Evolutionary conservation across 2,797 vertebrate species (phyloP), one percentile per base, ranked within the genome.

Genomic region (Staurois parvus): DNA sequence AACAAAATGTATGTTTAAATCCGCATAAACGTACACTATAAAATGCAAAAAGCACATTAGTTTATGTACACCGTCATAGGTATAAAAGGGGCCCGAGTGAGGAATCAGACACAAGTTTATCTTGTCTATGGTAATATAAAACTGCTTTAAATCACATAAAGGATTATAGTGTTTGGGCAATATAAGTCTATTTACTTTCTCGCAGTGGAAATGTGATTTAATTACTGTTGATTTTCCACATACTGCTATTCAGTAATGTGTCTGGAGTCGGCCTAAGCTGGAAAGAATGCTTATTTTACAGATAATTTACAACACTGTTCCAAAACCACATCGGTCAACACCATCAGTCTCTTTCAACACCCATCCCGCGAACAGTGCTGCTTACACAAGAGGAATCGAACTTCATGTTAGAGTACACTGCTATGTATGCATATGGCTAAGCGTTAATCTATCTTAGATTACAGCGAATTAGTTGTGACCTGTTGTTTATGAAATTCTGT

Each of bases 331-430:
- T n/a, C 8, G 56, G 42, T 34, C 13, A n/a, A 56, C 40, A 85
- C 34, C 52, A 45, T 28, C 32, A 52, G 21, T 29, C 29, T 68
- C 72, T 69, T 69, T 84, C 59, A 80, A 21, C 77, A 73, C 77
- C 48, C 78, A 4, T 74, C 29, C 26, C 72, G 28, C 59, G 40
- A 84, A 79, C 59, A 48, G 30, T 12, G 34, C 24, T 56, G 48
- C 52, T 64, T 12, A 42, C 67, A 67, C 28, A 32, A 48, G 48
- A 67, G 74, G 29, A 56, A 32, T 67, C 15, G 52, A 15, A 30
- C 66, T 34, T 56, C 52, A 72, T 67, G 48, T 37, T 70, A 4
- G 21, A 37, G 21, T 72, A n/a, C 67, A 26, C 32, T n/a, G 17
- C 7, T 70, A 26, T 45, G 8, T 24, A 30, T 28, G 69, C 45